A percentile compares a stretch with the other conserved stretches of the same genome.
Conservation (phyloP, 2,113 vertebrate genomes). For the Eurypyga helias region DNA sequence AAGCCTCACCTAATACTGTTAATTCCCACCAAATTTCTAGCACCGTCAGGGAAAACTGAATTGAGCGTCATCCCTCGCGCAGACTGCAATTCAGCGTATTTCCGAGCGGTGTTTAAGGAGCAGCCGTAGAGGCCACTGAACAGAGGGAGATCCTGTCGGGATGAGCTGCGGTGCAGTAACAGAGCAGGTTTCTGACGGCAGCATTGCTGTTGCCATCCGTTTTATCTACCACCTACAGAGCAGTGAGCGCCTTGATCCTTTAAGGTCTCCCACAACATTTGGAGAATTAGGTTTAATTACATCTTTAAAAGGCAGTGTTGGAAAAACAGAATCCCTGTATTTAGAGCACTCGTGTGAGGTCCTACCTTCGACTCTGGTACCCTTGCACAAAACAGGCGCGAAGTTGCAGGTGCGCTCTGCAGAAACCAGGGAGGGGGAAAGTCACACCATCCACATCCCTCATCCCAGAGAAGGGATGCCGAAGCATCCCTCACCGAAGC, state of each 20-base stretch:
- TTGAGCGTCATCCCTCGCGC: background rate
- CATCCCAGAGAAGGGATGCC: background rate
- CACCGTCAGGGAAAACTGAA: conserved; percentile 2
- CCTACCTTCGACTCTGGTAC: accelerated
- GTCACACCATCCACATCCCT: background rate
- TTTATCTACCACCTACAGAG: background rate
- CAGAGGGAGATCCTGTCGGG: background rate
- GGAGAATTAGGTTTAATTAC: conserved; percentile 1
- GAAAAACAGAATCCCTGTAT: background rate
- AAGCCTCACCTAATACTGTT: conserved; percentile 9
- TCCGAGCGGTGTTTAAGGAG: background rate
- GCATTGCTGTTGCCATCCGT: background rate
- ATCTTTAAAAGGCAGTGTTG: background rate
- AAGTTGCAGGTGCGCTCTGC: background rate
- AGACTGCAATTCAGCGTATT: background rate
- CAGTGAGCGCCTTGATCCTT: background rate
- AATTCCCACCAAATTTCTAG: conserved; percentile 28
- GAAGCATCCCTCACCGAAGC: background rate
- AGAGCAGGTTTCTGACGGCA: background rate
- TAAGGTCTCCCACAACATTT: background rate
- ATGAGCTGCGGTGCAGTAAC: background rate
- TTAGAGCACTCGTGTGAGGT: background rate
- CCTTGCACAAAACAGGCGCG: background rate
- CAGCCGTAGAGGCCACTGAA: background rate
- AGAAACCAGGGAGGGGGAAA: background rate